These are phyloP conservation scores for Anagrus nilaparvatae DNA, from an alignment of 1,140 invertebrate species.

Conservation along the genomic window DNA sequence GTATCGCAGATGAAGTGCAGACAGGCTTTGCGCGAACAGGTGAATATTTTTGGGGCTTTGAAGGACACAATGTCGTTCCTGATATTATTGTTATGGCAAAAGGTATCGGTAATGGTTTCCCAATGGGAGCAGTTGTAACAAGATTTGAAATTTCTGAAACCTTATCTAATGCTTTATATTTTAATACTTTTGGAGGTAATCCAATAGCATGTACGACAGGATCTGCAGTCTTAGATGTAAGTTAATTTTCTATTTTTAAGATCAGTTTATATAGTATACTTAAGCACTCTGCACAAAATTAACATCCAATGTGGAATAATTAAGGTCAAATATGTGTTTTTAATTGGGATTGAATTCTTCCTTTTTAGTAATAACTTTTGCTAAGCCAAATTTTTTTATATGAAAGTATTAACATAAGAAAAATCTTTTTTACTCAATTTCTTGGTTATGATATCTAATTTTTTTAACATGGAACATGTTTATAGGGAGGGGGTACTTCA, in stretches of 20 bases:
- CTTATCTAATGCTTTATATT: constrained; percentile 69
- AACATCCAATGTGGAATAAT: background rate
- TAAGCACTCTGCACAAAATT: background rate
- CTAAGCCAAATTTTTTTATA: too few relatives aligned
- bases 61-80: constrained; percentile 73
- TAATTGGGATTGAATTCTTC: too few relatives aligned
- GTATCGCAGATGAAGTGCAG: constrained; percentile 91
- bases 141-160: constrained; percentile 71
- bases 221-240: constrained; percentile 79
- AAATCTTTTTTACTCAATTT: too few relatives aligned
- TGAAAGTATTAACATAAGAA: too few relatives aligned
- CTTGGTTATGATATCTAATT: too few relatives aligned
- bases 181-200: constrained; percentile 96
- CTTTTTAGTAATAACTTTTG: too few relatives aligned
- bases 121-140: constrained; percentile 87
- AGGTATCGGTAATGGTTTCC: constrained; percentile 89
- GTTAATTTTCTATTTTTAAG: constrained; percentile 16
- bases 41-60: constrained; percentile 91
- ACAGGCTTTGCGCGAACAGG: constrained; percentile 93
- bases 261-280: background rate
- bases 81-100: constrained; percentile 91
- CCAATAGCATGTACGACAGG: constrained; percentile 82
- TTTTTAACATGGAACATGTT: too few relatives aligned
- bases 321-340: too few relatives aligned
- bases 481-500: too few relatives aligned